Evolutionary conservation across 2,888 invertebrate genomes (phyloP).

Genomic region (Hydropsyche betteni): DNA sequence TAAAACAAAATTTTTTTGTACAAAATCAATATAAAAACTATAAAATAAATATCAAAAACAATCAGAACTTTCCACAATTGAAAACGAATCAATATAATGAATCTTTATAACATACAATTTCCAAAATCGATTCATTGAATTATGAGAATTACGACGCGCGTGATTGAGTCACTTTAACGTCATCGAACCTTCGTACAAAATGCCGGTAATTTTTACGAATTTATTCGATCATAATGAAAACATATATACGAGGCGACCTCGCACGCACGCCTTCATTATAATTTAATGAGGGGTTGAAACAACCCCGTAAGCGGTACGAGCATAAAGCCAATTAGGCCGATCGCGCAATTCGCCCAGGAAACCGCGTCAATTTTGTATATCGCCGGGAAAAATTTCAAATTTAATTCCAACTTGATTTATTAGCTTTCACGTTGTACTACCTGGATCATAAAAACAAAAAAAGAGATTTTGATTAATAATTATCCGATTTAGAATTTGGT

Average conservation of each 20-base stretch:
- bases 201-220: conserved; percentile 21
- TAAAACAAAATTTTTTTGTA: background rate
- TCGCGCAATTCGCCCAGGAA: conserved; percentile 7
- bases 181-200: conserved; percentile 16
- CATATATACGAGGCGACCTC: background rate
- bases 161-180: conserved; percentile 11
- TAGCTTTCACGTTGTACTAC: no score
- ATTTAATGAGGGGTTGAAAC: conserved; percentile 32
- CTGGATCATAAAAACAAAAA: no score
- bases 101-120: background rate
- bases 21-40: background rate
- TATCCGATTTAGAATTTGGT: no score
- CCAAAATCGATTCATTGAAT: background rate
- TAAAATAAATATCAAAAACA: background rate
- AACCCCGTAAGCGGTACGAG: conserved; percentile 19
- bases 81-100: background rate
- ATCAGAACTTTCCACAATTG: background rate
- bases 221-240: conserved; percentile 24
- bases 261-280: conserved; percentile 18
- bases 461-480: no score
- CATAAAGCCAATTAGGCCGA: conserved; percentile 29
- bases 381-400: background rate
- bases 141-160: background rate
- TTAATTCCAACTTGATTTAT: no score
- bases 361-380: conserved; percentile 9